Percentiles rank a stretch among this genome's conserved stretches.
phyloP scores from a whole-genome alignment of 1,140 invertebrate species.

The Neomicropteryx cornuta region DNA sequence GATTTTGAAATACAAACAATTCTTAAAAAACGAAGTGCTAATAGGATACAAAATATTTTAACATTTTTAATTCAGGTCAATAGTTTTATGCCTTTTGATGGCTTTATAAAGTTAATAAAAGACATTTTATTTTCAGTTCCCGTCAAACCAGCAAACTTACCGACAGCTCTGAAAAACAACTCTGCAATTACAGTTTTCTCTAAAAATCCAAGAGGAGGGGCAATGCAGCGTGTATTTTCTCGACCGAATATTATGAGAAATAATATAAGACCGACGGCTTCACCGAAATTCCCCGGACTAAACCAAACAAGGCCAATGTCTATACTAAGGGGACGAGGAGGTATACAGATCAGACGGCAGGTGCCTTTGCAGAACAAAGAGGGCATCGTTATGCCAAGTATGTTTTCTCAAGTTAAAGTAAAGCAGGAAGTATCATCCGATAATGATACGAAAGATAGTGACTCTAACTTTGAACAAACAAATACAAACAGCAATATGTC shows the following conservation, averaged over 20 bases:
- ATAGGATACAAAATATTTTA: neutral
- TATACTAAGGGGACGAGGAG: slow-evolving; percentile 20
- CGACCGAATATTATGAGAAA: slow-evolving; percentile 24
- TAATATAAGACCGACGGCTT: slow-evolving; percentile 21
- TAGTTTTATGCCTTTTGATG: no score
- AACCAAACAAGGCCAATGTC: slow-evolving; percentile 30
- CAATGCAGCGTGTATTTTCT: slow-evolving; percentile 25
- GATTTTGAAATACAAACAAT: neutral
- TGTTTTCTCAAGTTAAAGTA: no score
- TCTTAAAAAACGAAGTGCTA: neutral
- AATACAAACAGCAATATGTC: no score
- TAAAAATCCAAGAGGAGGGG: slow-evolving; percentile 34
- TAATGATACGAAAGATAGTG: no score
- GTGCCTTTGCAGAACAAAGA: slow-evolving; percentile 13
- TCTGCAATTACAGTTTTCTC: slow-evolving; percentile 56
- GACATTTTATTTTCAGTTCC: slow-evolving; percentile 26
- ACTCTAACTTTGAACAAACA: no score
- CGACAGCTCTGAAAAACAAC: slow-evolving; percentile 52
- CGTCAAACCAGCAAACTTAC: slow-evolving; percentile 37
- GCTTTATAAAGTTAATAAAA: slow-evolving; percentile 6
- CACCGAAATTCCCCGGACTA: slow-evolving; percentile 28
- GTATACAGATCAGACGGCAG: slow-evolving; percentile 13
- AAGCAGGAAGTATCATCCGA: no score
- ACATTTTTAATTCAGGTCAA: slow-evolving; percentile 4
- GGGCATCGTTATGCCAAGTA: no score